A percentile compares a stretch with the other conserved stretches of the same genome.
Evolutionary conservation across 1,140 invertebrate genomes (phyloP).

Genomic region (Lordiphosa collinella): DNA sequence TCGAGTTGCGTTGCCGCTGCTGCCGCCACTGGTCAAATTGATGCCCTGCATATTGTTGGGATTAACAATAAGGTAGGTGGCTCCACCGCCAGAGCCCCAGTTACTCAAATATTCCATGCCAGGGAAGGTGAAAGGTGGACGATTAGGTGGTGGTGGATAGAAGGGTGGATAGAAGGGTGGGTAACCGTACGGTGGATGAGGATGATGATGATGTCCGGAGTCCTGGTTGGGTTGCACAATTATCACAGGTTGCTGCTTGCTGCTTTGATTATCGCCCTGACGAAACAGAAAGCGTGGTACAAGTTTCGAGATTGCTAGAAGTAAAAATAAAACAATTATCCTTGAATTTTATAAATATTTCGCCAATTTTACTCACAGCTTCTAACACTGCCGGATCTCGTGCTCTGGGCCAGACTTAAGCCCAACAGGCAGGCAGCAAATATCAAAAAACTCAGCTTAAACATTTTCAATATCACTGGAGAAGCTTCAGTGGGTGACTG

Average conservation of each 20-base stretch:
- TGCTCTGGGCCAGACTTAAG: slow-evolving; percentile 2
- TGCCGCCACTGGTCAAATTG: neutral
- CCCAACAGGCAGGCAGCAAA: slow-evolving; percentile 9
- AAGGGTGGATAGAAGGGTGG: slow-evolving; percentile 7
- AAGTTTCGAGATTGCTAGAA: slow-evolving; percentile 10
- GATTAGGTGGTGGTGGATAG: slow-evolving; percentile 15
- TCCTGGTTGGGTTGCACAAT: slow-evolving; percentile 26
- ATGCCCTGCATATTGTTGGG: slow-evolving; percentile 55
- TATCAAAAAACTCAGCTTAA: slow-evolving; percentile 13
- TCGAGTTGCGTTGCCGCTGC: slow-evolving; percentile 4
- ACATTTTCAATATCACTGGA: slow-evolving; percentile 27
- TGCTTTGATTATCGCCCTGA: slow-evolving; percentile 15
- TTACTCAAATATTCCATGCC: slow-evolving; percentile 19
- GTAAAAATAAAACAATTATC: no score
- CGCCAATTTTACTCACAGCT: slow-evolving; percentile 4
- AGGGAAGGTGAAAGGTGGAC: slow-evolving; percentile 3
- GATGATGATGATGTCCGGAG: slow-evolving; percentile 12
- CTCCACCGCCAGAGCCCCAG: neutral
- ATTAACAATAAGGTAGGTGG: slow-evolving; percentile 46
- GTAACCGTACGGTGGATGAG: slow-evolving; percentile 20
- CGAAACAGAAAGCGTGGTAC: slow-evolving; percentile 43
- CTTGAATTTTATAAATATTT: neutral
- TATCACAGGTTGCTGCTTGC: slow-evolving; percentile 29
- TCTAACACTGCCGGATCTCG: neutral
- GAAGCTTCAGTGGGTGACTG: slow-evolving; percentile 36